These are phyloP conservation scores for Neocrepidodera transversa DNA, from an alignment of 2,888 invertebrate species.

Conservation along the genomic window DNA sequence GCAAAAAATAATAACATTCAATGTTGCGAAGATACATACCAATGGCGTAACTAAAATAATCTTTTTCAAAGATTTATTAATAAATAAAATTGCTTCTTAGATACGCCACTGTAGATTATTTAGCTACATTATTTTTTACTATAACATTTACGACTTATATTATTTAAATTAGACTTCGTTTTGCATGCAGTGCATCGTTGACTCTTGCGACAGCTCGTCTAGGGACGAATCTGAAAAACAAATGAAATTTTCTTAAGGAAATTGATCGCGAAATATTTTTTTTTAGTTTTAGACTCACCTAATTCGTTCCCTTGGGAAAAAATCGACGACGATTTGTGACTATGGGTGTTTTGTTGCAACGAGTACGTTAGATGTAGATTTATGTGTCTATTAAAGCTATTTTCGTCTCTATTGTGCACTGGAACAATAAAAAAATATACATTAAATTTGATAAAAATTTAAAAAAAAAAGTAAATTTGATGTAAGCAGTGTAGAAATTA, in stretches of 20 bases:
- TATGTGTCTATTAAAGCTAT: constrained; percentile 83
- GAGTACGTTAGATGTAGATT: constrained; percentile 89
- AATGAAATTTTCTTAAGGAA: no score
- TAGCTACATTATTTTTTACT: constrained; percentile 26
- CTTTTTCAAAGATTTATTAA: no score
- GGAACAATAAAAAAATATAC: constrained; percentile 48
- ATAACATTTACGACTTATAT: constrained; percentile 24
- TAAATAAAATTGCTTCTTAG: background rate
- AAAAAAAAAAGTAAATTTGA: no score
- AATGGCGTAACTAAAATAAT: background rate
- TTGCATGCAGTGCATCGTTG: constrained; percentile 86
- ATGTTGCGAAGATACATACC: constrained; percentile 29
- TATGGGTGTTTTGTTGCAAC: constrained; percentile 71
- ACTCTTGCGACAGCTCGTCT: constrained; percentile 87
- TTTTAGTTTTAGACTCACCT: constrained; percentile 18
- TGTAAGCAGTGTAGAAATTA: no score
- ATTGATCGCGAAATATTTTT: background rate
- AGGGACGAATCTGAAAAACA: constrained; percentile 76
- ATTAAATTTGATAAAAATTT: constrained; percentile 20
- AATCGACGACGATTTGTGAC: constrained; percentile 56
- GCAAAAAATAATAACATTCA: constrained; percentile 34
- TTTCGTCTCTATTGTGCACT: constrained; percentile 75
- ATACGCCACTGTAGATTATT: background rate
- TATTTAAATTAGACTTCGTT: constrained; percentile 70
- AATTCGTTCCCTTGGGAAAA: constrained; percentile 53